These are phyloP conservation scores for Mellivora capensis DNA, from an alignment of 2,113 vertebrate genomes.

Conservation along the genomic window DNA sequence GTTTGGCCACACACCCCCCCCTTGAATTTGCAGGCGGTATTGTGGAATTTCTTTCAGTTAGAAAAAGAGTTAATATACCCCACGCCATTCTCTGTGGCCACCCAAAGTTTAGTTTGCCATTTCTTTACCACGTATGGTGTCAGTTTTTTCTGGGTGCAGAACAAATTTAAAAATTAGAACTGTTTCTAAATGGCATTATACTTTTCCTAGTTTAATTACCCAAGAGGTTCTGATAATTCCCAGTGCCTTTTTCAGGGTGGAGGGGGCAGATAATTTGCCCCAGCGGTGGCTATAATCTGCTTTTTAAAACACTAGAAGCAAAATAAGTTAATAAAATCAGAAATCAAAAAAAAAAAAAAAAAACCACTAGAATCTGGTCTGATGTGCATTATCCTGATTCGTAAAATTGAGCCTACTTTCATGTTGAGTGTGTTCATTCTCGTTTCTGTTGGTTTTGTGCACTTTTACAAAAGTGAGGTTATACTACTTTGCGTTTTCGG, in stretches of 20 bases:
- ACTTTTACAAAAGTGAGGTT: background rate
- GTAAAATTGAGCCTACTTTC: background rate
- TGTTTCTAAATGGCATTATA: background rate
- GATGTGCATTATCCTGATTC: background rate
- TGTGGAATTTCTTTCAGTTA: background rate
- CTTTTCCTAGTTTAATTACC: background rate
- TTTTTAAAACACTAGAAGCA: background rate
- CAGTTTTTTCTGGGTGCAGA: background rate
- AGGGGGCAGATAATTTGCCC: background rate
- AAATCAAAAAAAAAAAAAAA: too few relatives aligned
- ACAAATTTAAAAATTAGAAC: too few relatives aligned
- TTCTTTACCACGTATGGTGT: fast-evolving
- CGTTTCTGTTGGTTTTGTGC: background rate
- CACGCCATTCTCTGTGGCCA: fast-evolving
- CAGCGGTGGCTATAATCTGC: background rate
- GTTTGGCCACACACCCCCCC: too few relatives aligned
- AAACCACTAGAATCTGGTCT: background rate
- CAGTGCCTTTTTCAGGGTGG: background rate
- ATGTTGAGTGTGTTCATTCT: background rate
- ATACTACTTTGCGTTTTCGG: background rate
- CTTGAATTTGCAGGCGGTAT: background rate
- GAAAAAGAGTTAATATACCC: background rate
- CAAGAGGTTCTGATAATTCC: background rate
- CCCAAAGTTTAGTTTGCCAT: background rate
- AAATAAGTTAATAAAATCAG: too few relatives aligned